A percentile compares a stretch with the other conserved stretches of the same genome.
Conservation (phyloP, 2,113 vertebrate species). For the Gadus macrocephalus region DNA sequence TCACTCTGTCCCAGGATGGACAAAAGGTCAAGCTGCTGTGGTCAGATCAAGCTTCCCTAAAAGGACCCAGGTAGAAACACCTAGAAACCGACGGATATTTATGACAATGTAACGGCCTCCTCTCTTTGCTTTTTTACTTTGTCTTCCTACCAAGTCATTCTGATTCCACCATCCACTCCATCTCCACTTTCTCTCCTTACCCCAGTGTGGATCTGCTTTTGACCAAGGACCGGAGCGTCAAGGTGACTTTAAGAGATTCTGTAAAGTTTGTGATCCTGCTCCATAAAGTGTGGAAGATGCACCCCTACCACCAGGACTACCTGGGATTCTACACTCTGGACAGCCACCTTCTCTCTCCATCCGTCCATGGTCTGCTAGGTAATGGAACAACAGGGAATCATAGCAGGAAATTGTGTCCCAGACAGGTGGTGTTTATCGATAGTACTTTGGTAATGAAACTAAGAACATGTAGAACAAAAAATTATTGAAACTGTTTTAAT, state of each 20-base stretch:
- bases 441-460: not conserved
- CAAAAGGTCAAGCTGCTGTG: constrained; percentile 71
- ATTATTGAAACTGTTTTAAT: no score
- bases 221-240: constrained; percentile 75
- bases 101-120: not conserved
- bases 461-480: no score
- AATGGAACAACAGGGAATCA: constrained; percentile 34
- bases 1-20: constrained; percentile 72
- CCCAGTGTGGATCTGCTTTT: constrained; percentile 80
- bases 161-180: not conserved
- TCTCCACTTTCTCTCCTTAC: constrained; percentile 1
- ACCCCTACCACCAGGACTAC: constrained; percentile 82
- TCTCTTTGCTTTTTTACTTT: not conserved
- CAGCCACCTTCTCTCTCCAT: constrained; percentile 77
- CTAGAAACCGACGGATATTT: not conserved
- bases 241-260: constrained; percentile 77
- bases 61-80: constrained; percentile 73
- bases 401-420: no score
- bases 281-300: constrained; percentile 86
- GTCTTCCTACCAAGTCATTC: not conserved
- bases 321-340: constrained; percentile 89
- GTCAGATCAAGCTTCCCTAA: constrained; percentile 73
- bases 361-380: constrained; percentile 91
- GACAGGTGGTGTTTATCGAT: not conserved
- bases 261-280: constrained; percentile 85